A percentile compares a stretch with the other conserved stretches of the same genome.
Evolutionary conservation across 1,140 invertebrate species (phyloP).

Genomic region (Aleiodes sp.): DNA sequence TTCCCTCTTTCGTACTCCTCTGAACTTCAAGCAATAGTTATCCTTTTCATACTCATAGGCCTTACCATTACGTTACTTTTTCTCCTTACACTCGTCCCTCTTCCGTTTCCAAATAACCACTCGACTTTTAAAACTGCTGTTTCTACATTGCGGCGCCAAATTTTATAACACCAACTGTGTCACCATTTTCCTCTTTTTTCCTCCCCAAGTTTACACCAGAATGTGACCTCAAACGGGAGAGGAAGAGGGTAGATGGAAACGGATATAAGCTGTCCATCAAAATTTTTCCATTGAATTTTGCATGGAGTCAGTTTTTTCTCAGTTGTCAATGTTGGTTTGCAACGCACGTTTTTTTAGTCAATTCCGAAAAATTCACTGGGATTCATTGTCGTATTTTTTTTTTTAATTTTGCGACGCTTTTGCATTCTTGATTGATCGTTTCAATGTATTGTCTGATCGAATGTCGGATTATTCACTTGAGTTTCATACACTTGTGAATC

Average conservation of each 20-base stretch:
- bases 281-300: background rate
- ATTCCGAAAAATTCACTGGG: no score
- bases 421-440: no score
- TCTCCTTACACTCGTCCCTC: no score
- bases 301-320: background rate
- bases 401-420: no score
- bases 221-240: background rate
- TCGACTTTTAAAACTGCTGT: background rate
- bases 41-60: background rate
- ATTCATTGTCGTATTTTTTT: no score
- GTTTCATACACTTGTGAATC: no score
- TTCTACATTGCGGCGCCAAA: background rate
- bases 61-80: background rate
- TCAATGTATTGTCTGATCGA: no score
- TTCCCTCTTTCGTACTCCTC: constrained; percentile 14
- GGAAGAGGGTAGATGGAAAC: background rate
- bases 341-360: no score
- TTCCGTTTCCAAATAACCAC: background rate
- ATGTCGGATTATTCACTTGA: no score
- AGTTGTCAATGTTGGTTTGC: no score
- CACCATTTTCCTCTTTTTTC: background rate
- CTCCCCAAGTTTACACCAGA: background rate
- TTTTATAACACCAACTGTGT: constrained; percentile 2
- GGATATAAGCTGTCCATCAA: constrained; percentile 8
- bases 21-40: background rate